Evolutionary conservation across 1,140 invertebrate species (phyloP).

Genomic region (Lutraria rhynchaena): DNA sequence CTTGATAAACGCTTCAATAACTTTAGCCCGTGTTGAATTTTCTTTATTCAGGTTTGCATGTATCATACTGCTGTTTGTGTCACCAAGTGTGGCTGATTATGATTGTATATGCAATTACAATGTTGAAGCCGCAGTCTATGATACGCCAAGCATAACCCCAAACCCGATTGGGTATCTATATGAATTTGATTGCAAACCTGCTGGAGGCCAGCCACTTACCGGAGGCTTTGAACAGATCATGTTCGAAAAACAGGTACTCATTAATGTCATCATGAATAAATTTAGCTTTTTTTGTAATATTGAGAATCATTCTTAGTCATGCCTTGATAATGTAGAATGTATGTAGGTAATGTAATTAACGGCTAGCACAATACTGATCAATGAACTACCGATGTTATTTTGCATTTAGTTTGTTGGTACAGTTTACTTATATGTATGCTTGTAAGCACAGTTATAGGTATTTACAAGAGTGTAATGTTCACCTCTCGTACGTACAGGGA

Average conservation of each 20-base stretch:
- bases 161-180: conserved; percentile 25
- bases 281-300: background rate
- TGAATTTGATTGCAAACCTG: conserved; percentile 49
- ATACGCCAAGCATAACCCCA: background rate
- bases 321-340: background rate
- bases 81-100: conserved; percentile 11
- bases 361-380: too few relatives aligned
- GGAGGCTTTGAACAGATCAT: conserved; percentile 14
- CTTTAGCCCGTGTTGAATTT: too few relatives aligned
- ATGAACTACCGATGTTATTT: background rate
- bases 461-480: too few relatives aligned
- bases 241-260: conserved; percentile 28
- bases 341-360: background rate
- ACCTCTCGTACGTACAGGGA: too few relatives aligned
- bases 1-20: too few relatives aligned
- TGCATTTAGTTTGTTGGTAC: background rate
- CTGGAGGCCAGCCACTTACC: background rate
- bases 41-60: background rate
- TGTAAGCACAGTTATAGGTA: too few relatives aligned
- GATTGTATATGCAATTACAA: conserved; percentile 48
- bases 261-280: background rate
- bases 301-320: background rate
- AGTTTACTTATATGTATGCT: background rate
- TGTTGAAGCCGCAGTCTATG: conserved; percentile 20
- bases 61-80: background rate